These are phyloP conservation scores for Latheticus oryzae DNA, from an alignment of 2,888 invertebrate species.

Conservation along the genomic window DNA sequence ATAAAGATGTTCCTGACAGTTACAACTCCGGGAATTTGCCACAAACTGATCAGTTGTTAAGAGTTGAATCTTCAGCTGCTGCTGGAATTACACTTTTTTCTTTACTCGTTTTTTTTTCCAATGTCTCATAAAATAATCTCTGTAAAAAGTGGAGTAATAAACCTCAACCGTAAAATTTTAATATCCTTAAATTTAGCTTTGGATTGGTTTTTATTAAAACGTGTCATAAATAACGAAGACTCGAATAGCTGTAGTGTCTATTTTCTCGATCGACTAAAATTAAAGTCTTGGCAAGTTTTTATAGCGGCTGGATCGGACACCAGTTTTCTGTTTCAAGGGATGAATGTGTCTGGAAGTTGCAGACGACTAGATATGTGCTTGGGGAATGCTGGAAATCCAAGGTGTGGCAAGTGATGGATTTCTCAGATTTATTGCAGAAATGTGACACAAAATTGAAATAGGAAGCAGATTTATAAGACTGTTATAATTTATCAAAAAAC, in stretches of 20 bases:
- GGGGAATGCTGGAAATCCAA: slow-evolving; percentile 7
- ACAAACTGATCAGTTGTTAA: too few relatives aligned
- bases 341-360: slow-evolving; percentile 49
- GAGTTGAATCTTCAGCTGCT: too few relatives aligned
- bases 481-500: too few relatives aligned
- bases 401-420: slow-evolving; percentile 14
- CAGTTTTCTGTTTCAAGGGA: slow-evolving; percentile 41
- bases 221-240: too few relatives aligned
- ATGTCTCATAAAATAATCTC: slow-evolving; percentile 17
- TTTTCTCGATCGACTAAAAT: slow-evolving; percentile 49
- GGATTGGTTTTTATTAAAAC: too few relatives aligned
- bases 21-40: too few relatives aligned
- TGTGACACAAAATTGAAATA: slow-evolving; percentile 1
- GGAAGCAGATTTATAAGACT: slow-evolving; percentile 1
- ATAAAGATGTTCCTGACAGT: slow-evolving; percentile 1
- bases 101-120: too few relatives aligned
- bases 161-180: slow-evolving; percentile 12
- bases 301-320: slow-evolving; percentile 46
- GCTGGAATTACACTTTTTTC: too few relatives aligned
- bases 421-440: slow-evolving; percentile 11
- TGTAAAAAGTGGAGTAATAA: slow-evolving; percentile 26
- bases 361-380: slow-evolving; percentile 27
- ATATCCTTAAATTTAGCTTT: too few relatives aligned
- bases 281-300: slow-evolving; percentile 52
- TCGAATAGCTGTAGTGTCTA: too few relatives aligned